These are phyloP conservation scores for Hylaeus volcanicus DNA, from an alignment of 1,140 invertebrate species.

Conservation along the genomic window DNA sequence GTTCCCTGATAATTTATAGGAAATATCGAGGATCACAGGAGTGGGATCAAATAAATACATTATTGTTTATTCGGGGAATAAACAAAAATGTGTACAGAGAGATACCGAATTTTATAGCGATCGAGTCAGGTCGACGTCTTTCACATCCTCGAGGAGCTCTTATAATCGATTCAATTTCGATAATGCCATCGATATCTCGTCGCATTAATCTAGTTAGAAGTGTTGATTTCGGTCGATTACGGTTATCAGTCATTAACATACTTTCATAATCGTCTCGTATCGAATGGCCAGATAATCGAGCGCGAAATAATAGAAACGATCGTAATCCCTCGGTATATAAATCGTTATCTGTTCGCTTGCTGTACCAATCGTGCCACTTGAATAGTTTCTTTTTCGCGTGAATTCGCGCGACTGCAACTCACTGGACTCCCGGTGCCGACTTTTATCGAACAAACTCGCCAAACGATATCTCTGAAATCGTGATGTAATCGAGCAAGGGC, in stretches of 20 bases:
- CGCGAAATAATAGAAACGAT: neutral
- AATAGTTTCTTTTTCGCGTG: neutral
- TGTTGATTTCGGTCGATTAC: neutral
- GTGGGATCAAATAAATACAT: too few species aligned
- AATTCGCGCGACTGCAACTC: neutral
- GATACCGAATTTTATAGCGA: too few species aligned
- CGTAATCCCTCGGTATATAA: neutral
- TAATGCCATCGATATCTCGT: neutral
- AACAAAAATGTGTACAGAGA: too few species aligned
- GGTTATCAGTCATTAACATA: constrained; percentile 31
- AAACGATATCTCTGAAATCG: constrained; percentile 9
- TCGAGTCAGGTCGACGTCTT: too few species aligned
- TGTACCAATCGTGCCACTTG: neutral
- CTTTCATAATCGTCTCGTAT: neutral
- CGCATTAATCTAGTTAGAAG: neutral
- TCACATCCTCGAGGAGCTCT: too few species aligned
- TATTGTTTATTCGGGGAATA: too few species aligned
- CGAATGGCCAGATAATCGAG: neutral
- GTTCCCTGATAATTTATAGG: too few species aligned
- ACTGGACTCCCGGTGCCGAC: too few species aligned
- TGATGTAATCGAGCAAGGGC: neutral
- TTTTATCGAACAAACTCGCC: neutral
- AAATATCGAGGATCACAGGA: too few species aligned
- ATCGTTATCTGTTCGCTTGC: neutral
- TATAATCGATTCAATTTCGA: neutral